Evolutionary conservation across 2,888 invertebrate genomes (phyloP), one percentile per base, ranked within the genome.

Genomic region (Chaitophorus viminalis): DNA sequence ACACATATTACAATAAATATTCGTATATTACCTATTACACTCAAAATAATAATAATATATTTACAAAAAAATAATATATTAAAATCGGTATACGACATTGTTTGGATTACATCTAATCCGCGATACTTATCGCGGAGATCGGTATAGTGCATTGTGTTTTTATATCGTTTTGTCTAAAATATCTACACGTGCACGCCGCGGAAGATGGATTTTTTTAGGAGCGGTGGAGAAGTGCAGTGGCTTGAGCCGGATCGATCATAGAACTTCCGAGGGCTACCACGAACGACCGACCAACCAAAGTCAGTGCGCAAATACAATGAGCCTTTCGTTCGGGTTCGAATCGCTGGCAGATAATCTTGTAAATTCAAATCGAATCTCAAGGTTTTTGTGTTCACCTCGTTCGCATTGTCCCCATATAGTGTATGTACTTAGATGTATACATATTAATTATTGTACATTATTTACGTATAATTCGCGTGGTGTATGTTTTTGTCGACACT

Each of bases 361-460:
- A 60, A 79, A 79, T 79, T 79, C n/a, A 79, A 79, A 79, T 79
- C 78, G 78, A 79, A 79, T 79, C 36, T 33, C 60, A 60, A n/a
- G 78, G n/a, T 79, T 79, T 60, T 79, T 79, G 78, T 14, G 46
- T 60, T 33, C 33, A 21, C 33, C 78, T 33, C 36, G 65, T 3
- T 65, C 60, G 36, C n/a, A 79, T 36, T 33, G 78, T 79, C 60
- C 31, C 33, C 79, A 60, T 60, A 60, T 60, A 25, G 8, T 60
- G 21, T 25, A 3, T 18, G 54, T 60, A 21, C 21, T 21, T 60
- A 60, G 17, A 60, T 60, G n/a, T n/a, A 29, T n/a, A 65, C 1
- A 65, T n/a, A n/a, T 65, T 11, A 9, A 14, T 68, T 3, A n/a
- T 6, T n/a, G 3, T 3, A 29, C 4, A 29, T n/a, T n/a, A n/a